These are phyloP conservation scores for Luffia ferchaultella DNA, from an alignment of 2,888 invertebrate genomes.

Conservation along the genomic window DNA sequence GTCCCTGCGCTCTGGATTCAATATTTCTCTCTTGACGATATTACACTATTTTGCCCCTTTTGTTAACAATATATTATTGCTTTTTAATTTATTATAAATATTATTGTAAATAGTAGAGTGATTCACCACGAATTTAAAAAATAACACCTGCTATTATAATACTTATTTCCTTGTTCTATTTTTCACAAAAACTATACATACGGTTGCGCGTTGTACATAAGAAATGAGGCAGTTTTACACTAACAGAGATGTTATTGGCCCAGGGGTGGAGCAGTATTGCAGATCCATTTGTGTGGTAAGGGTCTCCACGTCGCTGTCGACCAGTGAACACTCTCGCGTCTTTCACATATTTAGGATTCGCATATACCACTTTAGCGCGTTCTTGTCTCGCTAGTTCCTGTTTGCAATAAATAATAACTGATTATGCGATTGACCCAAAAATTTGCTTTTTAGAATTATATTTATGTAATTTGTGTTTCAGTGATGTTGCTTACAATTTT, in stretches of 20 bases:
- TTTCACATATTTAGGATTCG: constrained; percentile 9
- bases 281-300: constrained; percentile 9
- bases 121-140: too few species aligned
- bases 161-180: too few species aligned
- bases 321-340: constrained; percentile 5
- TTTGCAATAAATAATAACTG: not conserved
- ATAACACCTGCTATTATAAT: too few species aligned
- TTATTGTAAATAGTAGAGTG: too few species aligned
- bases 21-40: too few species aligned
- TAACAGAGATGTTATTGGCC: constrained; percentile 12
- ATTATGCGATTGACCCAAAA: not conserved
- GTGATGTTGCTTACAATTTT: not conserved
- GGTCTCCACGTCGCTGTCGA: not conserved
- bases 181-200: too few species aligned
- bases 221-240: too few species aligned
- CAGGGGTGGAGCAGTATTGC: not conserved
- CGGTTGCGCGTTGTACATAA: too few species aligned
- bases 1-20: too few species aligned
- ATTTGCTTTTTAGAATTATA: not conserved
- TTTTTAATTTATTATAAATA: too few species aligned
- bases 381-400: constrained; percentile 6
- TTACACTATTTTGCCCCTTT: too few species aligned
- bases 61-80: too few species aligned
- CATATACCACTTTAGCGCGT: constrained; percentile 5
- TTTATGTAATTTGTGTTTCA: not conserved